A percentile compares a stretch with the other conserved stretches of the same genome.
Conservation (phyloP, 2,797 vertebrate species). For the Xenentodon cancila region DNA sequence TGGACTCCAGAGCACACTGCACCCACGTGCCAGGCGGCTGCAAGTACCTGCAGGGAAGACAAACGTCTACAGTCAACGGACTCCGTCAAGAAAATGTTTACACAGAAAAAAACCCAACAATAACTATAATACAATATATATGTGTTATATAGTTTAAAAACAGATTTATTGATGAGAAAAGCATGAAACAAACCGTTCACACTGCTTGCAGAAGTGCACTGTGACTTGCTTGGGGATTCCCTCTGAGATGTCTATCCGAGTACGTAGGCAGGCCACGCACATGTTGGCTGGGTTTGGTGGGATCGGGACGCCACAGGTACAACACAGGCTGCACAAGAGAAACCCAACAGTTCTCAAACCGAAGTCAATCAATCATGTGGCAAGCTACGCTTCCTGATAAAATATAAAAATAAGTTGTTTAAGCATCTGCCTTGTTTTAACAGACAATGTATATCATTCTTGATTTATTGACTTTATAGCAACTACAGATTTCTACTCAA, state of each 20-base stretch:
- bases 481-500: no score
- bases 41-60: slow-evolving; percentile 84
- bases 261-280: slow-evolving; percentile 93
- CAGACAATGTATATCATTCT: no score
- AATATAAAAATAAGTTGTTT: no score
- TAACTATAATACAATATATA: no score
- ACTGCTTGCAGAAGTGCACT: slow-evolving; percentile 95
- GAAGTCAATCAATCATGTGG: background rate
- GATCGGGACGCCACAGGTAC: slow-evolving; percentile 92
- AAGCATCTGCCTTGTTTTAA: no score
- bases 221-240: slow-evolving; percentile 96
- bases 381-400: background rate
- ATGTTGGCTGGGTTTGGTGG: slow-evolving; percentile 96
- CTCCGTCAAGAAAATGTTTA: background rate
- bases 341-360: background rate
- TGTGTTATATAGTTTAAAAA: background rate
- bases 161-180: background rate
- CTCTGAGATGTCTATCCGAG: slow-evolving; percentile 95
- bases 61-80: background rate
- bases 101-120: background rate
- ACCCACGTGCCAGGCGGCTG: slow-evolving; percentile 94
- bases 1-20: slow-evolving; percentile 93
- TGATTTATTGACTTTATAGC: no score
- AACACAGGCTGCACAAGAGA: slow-evolving; percentile 87
- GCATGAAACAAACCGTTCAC: slow-evolving; percentile 87